These are phyloP conservation scores for Caenorhabditis elegans DNA, from an alignment of 1,140 invertebrate species.

Conservation along the genomic window DNA sequence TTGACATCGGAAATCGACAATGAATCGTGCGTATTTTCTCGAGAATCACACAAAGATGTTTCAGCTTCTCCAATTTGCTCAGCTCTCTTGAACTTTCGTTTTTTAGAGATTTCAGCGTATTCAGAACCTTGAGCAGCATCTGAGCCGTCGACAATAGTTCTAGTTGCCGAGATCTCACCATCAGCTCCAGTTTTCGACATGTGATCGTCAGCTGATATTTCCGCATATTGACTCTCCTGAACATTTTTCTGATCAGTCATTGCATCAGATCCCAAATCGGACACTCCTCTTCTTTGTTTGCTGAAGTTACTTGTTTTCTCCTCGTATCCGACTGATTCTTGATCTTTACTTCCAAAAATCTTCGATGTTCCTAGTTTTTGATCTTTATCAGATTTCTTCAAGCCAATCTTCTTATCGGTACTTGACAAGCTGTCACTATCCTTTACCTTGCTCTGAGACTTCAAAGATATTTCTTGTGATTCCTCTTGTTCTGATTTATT, in stretches of 20 bases:
- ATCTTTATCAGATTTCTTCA: background rate
- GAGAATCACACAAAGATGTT: background rate
- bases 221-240: background rate
- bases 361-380: background rate
- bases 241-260: background rate
- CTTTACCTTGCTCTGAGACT: background rate
- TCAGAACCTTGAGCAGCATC: background rate
- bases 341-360: background rate
- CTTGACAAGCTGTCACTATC: background rate
- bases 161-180: background rate
- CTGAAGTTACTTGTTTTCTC: constrained; percentile 1
- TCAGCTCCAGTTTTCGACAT: background rate
- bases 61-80: background rate
- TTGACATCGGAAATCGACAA: background rate
- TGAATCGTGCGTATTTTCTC: background rate
- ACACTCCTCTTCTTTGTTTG: background rate
- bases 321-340: background rate
- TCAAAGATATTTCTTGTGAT: background rate
- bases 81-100: background rate
- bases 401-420: background rate
- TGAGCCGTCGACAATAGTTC: background rate
- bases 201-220: background rate
- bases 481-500: background rate
- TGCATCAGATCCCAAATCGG: background rate
- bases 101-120: constrained; percentile 4